Conservation (phyloP, 2,113 vertebrate species). For the Centrocercus urophasianus region DNA sequence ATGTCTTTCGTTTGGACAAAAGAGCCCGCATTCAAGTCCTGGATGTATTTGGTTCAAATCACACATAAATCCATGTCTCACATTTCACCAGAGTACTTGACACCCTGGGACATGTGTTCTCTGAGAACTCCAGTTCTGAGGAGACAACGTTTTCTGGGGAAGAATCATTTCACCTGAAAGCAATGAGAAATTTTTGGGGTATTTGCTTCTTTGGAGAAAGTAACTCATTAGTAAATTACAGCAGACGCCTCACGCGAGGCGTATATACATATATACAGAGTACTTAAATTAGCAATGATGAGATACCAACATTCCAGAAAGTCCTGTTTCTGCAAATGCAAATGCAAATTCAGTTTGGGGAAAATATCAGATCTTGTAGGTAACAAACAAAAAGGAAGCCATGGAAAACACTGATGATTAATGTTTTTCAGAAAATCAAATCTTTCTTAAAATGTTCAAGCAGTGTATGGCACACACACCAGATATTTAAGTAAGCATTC, state of each 20-base stretch:
- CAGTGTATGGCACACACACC: not conserved
- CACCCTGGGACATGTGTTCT: not conserved
- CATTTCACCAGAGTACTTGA: not conserved
- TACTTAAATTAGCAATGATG: not conserved
- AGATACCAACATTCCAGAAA: not conserved
- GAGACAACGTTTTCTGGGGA: not conserved
- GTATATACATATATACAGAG: not conserved
- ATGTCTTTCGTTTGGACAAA: not conserved
- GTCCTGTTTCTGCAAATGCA: not conserved
- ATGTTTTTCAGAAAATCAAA: not conserved
- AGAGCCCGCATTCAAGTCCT: not conserved
- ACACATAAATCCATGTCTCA: not conserved
- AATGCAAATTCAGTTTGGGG: not conserved
- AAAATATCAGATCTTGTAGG: not conserved
- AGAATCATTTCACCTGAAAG: not conserved
- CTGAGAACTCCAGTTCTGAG: not conserved
- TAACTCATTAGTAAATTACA: not conserved
- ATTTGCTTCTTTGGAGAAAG: not conserved
- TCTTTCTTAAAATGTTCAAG: not conserved
- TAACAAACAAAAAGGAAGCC: not conserved
- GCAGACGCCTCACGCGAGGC: not conserved
- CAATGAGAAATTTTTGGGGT: not conserved
- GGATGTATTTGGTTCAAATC: not conserved
- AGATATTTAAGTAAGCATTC: not conserved
- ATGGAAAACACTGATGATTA: not conserved